A percentile compares a stretch with the other conserved stretches of the same genome.
These are phyloP conservation scores for Listronotus oregonensis DNA, from an alignment of 1,140 invertebrate genomes.

Conservation along the genomic window DNA sequence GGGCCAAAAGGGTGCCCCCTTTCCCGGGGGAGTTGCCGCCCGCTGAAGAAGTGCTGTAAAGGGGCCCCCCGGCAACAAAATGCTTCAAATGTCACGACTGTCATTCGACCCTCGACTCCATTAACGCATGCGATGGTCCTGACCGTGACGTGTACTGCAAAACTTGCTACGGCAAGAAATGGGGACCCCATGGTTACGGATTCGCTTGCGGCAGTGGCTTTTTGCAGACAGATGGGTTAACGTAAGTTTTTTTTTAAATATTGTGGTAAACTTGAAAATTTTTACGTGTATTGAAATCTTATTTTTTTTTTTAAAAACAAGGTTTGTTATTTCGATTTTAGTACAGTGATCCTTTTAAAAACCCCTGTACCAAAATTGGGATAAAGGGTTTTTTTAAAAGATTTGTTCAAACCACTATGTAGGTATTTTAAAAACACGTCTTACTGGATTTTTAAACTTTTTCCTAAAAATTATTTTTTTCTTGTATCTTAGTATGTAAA, in stretches of 20 bases:
- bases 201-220: constrained; percentile 94
- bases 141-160: constrained; percentile 92
- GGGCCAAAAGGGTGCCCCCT: constrained; percentile 86
- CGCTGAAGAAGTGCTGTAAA: constrained; percentile 55
- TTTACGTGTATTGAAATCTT: too few species aligned
- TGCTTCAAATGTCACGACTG: constrained; percentile 97
- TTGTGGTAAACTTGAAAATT: too few species aligned
- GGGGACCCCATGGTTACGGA: constrained; percentile 93
- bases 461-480: too few species aligned
- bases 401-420: too few species aligned
- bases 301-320: too few species aligned
- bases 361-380: too few species aligned
- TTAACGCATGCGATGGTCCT: constrained; percentile 89
- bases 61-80: constrained; percentile 94
- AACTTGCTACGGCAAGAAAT: constrained; percentile 90
- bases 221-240: constrained; percentile 84
- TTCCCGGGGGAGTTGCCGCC: constrained; percentile 54
- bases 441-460: too few species aligned
- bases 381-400: too few species aligned
- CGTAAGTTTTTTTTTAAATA: constrained; percentile 63
- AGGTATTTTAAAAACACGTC: too few species aligned
- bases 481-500: too few species aligned
- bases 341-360: too few species aligned
- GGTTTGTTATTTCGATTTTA: too few species aligned
- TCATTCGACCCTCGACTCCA: constrained; percentile 89